phyloP scores from a whole-genome alignment of 1,140 invertebrate genomes.

The Trichonephila clavipes region DNA sequence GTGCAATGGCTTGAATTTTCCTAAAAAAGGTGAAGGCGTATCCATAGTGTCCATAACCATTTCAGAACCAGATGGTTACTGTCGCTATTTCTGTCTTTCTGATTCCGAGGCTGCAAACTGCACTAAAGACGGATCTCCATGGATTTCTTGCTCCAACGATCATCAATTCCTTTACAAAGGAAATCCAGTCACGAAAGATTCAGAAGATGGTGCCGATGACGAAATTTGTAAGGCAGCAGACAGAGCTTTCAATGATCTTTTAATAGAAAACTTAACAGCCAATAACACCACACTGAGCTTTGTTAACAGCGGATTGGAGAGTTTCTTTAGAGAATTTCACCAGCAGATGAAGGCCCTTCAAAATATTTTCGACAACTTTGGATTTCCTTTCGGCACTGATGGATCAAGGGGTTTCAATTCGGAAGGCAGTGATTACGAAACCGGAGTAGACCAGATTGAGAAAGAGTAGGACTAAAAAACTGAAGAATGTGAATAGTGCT shows the following conservation, averaged over 20 bases:
- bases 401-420: not conserved
- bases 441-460: not conserved
- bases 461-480: not conserved
- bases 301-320: conserved; percentile 17
- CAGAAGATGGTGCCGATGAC: not conserved
- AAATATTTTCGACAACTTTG: not conserved
- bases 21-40: conserved; percentile 39
- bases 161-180: conserved; percentile 48
- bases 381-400: not conserved
- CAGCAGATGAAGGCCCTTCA: not conserved
- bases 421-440: not conserved
- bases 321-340: conserved; percentile 16
- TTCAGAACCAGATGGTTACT: not conserved
- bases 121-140: conserved; percentile 36
- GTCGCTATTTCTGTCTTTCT: conserved; percentile 16
- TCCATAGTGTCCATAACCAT: conserved; percentile 32
- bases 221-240: conserved; percentile 51
- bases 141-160: conserved; percentile 45
- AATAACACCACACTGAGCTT: not conserved
- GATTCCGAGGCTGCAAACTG: conserved; percentile 65
- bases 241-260: conserved; percentile 63
- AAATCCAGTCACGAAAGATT: not conserved
- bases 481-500: not conserved
- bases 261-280: conserved; percentile 40
- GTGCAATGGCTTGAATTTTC: conserved; percentile 44